Evolutionary conservation across 2,113 vertebrate species (phyloP).

Genomic region (Helogale parvula): DNA sequence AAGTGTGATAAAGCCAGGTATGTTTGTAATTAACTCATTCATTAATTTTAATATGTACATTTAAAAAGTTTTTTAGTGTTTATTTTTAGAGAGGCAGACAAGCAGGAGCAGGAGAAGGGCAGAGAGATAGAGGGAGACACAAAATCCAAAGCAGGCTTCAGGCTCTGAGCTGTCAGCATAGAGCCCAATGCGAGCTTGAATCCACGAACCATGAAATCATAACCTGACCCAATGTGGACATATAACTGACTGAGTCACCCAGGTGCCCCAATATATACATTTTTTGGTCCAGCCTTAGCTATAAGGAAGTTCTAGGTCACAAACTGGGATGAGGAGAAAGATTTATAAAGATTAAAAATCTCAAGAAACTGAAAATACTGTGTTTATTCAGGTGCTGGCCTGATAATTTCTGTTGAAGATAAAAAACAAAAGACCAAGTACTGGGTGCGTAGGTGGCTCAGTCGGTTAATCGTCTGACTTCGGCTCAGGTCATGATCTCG

Average conservation of each 20-base stretch:
- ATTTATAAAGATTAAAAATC: not conserved
- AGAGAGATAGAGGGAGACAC: too few relatives aligned
- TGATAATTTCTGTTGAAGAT: not conserved
- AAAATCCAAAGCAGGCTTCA: too few relatives aligned
- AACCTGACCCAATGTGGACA: too few relatives aligned
- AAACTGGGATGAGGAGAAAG: not conserved
- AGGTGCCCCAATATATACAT: not conserved
- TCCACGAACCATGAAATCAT: rapidly evolving
- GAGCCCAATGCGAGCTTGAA: too few relatives aligned
- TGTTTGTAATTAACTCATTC: not conserved
- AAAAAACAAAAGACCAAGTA: not conserved
- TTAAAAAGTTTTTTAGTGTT: too few relatives aligned
- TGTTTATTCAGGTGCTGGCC: not conserved
- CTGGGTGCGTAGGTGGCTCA: too few relatives aligned
- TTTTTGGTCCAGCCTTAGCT: not conserved
- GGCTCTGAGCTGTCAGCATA: too few relatives aligned
- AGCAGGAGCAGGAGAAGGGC: too few relatives aligned
- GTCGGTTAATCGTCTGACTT: too few relatives aligned
- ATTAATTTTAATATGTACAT: not conserved
- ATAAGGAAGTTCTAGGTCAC: not conserved
- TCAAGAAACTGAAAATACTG: not conserved
- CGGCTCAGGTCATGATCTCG: too few relatives aligned
- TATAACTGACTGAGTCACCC: too few relatives aligned
- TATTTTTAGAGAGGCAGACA: too few relatives aligned
- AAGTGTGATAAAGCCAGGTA: not conserved